A percentile compares a stretch with the other conserved stretches of the same genome.
Conservation (phyloP, 2,113 vertebrate species). For the Agapornis roseicollis region DNA sequence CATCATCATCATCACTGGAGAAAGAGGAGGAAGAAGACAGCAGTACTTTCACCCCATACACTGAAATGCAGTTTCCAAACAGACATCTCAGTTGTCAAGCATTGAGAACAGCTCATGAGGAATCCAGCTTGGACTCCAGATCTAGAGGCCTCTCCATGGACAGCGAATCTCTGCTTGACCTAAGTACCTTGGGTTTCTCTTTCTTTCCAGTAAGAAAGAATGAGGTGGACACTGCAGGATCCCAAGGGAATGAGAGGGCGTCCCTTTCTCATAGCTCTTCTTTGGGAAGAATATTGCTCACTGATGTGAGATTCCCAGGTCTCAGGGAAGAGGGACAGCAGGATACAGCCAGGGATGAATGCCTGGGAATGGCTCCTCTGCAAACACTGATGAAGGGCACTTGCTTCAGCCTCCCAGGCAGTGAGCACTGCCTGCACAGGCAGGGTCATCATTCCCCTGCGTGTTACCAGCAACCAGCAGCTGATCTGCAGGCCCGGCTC, state of each 20-base stretch:
- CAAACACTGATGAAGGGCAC: neutral
- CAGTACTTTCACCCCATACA: neutral
- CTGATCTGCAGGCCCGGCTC: accelerated
- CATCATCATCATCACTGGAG: neutral
- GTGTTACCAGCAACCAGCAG: accelerated
- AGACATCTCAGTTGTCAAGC: neutral
- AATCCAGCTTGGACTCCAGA: neutral
- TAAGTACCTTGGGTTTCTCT: neutral
- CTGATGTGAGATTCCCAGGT: neutral
- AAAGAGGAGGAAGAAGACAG: conserved; percentile 23
- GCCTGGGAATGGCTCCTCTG: neutral
- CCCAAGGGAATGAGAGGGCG: neutral
- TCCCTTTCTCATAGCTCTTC: neutral
- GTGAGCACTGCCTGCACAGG: accelerated
- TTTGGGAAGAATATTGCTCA: neutral
- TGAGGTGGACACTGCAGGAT: neutral
- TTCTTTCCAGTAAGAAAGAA: neutral
- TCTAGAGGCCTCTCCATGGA: neutral
- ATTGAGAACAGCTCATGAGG: neutral
- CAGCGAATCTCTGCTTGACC: neutral
- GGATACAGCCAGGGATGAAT: neutral
- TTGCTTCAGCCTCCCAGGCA: neutral
- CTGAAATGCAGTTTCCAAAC: neutral
- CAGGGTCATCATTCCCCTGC: neutral
- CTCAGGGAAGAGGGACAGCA: neutral